These are phyloP conservation scores for Tetranychus cinnabarinus DNA, from an alignment of 1,140 invertebrate genomes.

Conservation along the genomic window DNA sequence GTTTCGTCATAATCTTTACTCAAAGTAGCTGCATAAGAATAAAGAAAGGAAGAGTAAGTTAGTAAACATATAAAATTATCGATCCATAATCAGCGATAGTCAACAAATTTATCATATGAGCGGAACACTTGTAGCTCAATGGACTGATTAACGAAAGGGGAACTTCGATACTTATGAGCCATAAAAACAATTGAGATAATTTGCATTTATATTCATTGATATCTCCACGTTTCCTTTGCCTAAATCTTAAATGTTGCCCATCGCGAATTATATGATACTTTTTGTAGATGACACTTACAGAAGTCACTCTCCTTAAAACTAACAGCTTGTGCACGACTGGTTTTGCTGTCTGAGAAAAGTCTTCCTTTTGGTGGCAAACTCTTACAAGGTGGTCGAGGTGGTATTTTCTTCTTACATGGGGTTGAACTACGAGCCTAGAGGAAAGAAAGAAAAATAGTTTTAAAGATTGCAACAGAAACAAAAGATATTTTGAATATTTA, in stretches of 20 bases:
- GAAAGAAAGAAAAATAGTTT: neutral
- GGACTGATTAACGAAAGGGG: neutral
- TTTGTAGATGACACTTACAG: conserved; percentile 14
- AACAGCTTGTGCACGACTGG: conserved; percentile 18
- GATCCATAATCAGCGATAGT: neutral
- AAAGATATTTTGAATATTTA: neutral
- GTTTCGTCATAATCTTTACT: conserved; percentile 18
- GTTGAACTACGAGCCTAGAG: neutral
- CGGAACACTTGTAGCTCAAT: neutral
- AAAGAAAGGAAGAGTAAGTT: neutral
- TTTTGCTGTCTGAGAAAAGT: conserved; percentile 13
- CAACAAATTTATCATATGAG: neutral
- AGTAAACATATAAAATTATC: neutral
- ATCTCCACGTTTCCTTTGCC: too few relatives aligned
- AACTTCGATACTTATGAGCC: too few relatives aligned
- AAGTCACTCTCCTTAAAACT: conserved; percentile 20
- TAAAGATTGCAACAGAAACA: neutral
- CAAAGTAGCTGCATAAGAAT: neutral
- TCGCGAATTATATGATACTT: too few relatives aligned
- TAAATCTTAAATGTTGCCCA: too few relatives aligned
- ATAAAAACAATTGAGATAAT: too few relatives aligned
- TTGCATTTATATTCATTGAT: too few relatives aligned
- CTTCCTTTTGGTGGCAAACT: conserved; percentile 21
- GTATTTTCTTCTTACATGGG: conserved; percentile 10
- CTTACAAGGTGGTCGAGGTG: conserved; percentile 22